Evolutionary conservation across 2,888 invertebrate genomes (phyloP).

Genomic region (Diogma glabrata): DNA sequence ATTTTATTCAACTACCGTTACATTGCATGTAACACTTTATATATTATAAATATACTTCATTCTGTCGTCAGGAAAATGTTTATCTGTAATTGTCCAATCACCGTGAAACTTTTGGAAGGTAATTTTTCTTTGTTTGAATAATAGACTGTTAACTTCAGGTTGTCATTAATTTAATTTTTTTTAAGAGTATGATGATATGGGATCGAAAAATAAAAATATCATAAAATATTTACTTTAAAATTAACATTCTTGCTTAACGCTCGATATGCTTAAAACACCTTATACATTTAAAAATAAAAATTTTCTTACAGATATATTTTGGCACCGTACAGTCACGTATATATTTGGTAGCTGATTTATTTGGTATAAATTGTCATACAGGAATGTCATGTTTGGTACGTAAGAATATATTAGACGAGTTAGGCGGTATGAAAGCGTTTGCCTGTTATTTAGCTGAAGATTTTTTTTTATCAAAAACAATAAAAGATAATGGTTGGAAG

Average conservation of each 20-base stretch:
- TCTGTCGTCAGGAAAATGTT: no score
- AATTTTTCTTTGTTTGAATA: no score
- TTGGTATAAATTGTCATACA: constrained; percentile 92
- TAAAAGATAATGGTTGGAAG: constrained; percentile 80
- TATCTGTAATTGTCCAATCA: no score
- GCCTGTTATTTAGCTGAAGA: constrained; percentile 96
- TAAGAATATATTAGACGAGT: constrained; percentile 78
- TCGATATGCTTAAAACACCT: neutral
- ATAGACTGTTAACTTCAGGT: no score
- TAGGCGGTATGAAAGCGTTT: constrained; percentile 83
- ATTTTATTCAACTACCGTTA: no score
- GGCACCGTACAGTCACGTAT: constrained; percentile 94
- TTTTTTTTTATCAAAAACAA: constrained; percentile 89
- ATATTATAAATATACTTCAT: no score
- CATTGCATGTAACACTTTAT: no score
- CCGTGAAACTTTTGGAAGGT: no score
- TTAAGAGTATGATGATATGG: no score
- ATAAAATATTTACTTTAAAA: neutral
- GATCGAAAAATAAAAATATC: no score
- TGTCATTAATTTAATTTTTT: no score
- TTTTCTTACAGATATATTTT: constrained; percentile 62
- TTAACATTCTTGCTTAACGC: no score
- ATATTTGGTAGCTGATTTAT: constrained; percentile 83
- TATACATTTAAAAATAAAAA: neutral
- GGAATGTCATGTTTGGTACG: constrained; percentile 96